Conservation (phyloP, 2,797 vertebrate species). For the Cottoperca gobio region DNA sequence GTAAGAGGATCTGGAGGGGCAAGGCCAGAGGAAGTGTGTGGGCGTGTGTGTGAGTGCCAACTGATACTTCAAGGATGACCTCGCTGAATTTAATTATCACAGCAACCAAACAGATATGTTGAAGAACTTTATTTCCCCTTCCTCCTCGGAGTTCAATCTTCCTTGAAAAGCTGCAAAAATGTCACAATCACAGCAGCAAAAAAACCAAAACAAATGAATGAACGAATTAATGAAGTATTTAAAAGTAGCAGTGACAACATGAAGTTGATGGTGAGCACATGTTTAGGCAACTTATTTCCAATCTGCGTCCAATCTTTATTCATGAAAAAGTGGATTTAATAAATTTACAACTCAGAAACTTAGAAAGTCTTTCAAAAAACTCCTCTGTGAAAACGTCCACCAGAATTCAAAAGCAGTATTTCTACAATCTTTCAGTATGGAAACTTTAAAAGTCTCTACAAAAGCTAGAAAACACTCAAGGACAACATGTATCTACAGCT, state of each 20-base stretch:
- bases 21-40: slow-evolving; percentile 56
- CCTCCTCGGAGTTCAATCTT: slow-evolving; percentile 2
- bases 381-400: background rate
- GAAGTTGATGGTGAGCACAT: fast-evolving
- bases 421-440: background rate
- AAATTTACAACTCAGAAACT: background rate
- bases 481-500: background rate
- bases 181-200: background rate
- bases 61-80: slow-evolving; percentile 39
- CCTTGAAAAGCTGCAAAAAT: slow-evolving; percentile 4
- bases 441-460: background rate
- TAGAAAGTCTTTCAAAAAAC: too few relatives aligned
- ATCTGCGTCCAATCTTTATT: background rate
- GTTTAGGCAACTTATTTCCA: background rate
- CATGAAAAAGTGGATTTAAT: slow-evolving; percentile 1
- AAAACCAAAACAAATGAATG: background rate
- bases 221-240: background rate
- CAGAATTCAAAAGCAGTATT: background rate
- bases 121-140: slow-evolving; percentile 35
- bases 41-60: slow-evolving; percentile 9
- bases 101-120: slow-evolving; percentile 7
- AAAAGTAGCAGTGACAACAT: background rate
- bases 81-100: slow-evolving; percentile 52
- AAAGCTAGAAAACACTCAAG: background rate
- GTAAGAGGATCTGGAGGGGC: slow-evolving; percentile 36